Evolutionary conservation across 2,888 invertebrate species (phyloP), one percentile per base, ranked within the genome.

Genomic region (Clunio marinus): DNA sequence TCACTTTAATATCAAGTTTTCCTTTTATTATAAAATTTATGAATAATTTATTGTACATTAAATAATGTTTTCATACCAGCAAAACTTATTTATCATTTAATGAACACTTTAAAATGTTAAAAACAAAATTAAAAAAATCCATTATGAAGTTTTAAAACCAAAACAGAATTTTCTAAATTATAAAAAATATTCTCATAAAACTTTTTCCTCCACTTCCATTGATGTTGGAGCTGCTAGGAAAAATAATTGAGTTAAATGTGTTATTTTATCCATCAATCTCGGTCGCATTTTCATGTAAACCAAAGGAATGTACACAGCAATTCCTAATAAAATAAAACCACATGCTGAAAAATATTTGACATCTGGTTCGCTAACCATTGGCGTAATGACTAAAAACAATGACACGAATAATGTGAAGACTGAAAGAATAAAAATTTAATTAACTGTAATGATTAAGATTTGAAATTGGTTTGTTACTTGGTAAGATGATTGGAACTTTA

Each of bases 331-430:
- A 69, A 91, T 85, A 75, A 91, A 91, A 0, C 83, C 80, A 5
- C 89, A 77, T 0, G 91, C 90, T 74, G 89, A 86, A 2, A 92
- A 78, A 76, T 91, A 91, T 76, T 90, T 90, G 0, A 85, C 77
- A 27, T 58, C 58, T 0, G 92, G 92, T 70, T 90, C 85, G 65
- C 86, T 83, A 7, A 89, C 79, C 55, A 93, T 88, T 4, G 93
- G 92, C 51, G 86, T 82, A 7, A 89, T 78, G 13, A 89, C 86
- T 46, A 93, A 80, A 75, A 89, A 90, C 71, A 88, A 78, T 0
- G 91, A 85, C 45, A 89, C 83, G 10, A 84, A 70, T 35, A 91
- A 78, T 67, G 91, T 87, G n/a, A 63, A 63, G 13, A 41, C n/a
- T n/a, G n/a, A n/a, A n/a, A n/a, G 5, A 5, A 32, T 8, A 32